phyloP scores from a whole-genome alignment of 2,888 invertebrate species.

The Rambutsinella grinnellia region DNA sequence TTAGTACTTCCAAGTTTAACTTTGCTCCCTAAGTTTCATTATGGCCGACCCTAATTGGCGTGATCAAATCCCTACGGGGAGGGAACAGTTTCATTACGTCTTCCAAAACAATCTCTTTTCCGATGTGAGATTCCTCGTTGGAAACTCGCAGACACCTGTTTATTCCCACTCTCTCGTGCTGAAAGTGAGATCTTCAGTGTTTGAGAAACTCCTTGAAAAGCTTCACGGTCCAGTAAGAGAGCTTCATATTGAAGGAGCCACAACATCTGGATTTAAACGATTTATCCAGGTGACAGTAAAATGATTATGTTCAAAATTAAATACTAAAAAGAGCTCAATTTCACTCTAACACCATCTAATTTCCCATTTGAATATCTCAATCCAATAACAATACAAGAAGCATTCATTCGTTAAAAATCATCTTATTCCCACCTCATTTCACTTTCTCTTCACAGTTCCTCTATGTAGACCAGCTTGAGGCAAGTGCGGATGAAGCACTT shows the following conservation, averaged over 20 bases:
- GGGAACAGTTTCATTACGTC: conserved; percentile 48
- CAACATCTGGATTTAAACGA: conserved; percentile 31
- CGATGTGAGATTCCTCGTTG: conserved; percentile 49
- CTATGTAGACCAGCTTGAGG: conserved; percentile 36
- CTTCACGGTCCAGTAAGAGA: conserved; percentile 26
- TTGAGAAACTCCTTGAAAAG: conserved; percentile 53
- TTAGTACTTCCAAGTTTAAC: too few species aligned
- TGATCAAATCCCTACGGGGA: conserved; percentile 37
- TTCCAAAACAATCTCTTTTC: conserved; percentile 51
- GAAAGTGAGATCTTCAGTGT: conserved; percentile 51
- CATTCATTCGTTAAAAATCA: not conserved
- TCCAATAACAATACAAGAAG: not conserved
- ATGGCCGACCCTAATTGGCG: conserved; percentile 38
- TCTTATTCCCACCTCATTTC: not conserved
- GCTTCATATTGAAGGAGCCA: conserved; percentile 36
- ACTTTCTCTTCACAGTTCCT: conserved; percentile 28
- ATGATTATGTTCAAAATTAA: conserved; percentile 28
- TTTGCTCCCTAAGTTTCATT: too few species aligned
- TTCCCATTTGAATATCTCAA: not conserved
- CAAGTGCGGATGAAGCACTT: conserved; percentile 47
- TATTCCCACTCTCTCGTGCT: conserved; percentile 53
- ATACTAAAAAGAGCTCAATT: not conserved
- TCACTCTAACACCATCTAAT: not conserved
- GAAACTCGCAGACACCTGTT: conserved; percentile 41
- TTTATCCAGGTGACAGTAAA: conserved; percentile 53